These are phyloP conservation scores for Coregonus suidteri DNA, from an alignment of 2,797 vertebrate genomes.

Conservation along the genomic window DNA sequence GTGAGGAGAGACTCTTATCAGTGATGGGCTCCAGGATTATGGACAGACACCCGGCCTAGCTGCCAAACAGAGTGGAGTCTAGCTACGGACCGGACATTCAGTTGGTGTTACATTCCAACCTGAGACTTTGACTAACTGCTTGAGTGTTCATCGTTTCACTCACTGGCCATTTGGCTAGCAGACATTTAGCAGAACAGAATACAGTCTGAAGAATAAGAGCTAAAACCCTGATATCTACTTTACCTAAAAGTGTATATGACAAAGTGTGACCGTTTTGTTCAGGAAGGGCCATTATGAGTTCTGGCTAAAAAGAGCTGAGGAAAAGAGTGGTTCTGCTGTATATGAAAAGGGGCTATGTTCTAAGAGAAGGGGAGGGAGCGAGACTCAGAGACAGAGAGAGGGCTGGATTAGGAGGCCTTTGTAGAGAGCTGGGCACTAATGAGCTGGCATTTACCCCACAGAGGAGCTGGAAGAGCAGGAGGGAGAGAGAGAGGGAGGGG, in stretches of 20 bases:
- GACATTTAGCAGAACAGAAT: no score
- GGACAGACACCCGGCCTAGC: background rate
- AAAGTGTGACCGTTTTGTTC: background rate
- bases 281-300: background rate
- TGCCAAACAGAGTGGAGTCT: background rate
- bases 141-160: no score
- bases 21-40: background rate
- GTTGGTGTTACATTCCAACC: background rate
- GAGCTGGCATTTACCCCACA: constrained; percentile 68
- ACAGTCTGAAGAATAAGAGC: no score
- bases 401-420: constrained; percentile 70
- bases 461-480: background rate
- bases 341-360: background rate
- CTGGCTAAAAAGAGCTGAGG: background rate
- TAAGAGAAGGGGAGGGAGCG: constrained; percentile 42
- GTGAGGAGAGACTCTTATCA: constrained; percentile 12
- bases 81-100: no score
- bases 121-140: background rate
- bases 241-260: no score
- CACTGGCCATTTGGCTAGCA: no score
- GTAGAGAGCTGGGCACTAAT: constrained; percentile 65
- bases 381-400: constrained; percentile 24
- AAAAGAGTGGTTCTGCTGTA: background rate
- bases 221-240: no score
- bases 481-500: background rate